A percentile compares a stretch with the other conserved stretches of the same genome.
These are phyloP conservation scores for Peromyscus melanophrys DNA, from an alignment of 2,797 vertebrate species.

Conservation along the genomic window DNA sequence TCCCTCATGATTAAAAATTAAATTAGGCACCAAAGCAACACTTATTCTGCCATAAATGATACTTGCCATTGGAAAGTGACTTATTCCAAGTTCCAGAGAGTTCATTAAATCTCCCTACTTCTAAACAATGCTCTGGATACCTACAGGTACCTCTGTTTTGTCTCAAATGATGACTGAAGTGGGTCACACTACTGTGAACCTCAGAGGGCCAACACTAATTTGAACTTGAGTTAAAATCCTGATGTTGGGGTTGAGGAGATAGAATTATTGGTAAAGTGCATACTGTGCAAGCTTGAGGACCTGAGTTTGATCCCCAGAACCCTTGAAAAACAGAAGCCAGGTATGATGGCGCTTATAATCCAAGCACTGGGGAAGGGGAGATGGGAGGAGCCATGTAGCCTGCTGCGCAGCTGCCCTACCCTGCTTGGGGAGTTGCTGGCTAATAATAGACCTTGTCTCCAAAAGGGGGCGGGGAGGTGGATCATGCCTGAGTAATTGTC, in stretches of 20 bases:
- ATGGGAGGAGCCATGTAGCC: not conserved
- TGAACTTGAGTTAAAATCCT: slow-evolving; percentile 1
- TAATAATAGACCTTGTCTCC: not conserved
- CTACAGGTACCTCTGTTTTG: not conserved
- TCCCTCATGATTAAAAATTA: not conserved
- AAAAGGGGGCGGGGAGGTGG: not conserved
- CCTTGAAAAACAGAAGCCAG: not conserved
- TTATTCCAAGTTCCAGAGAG: not conserved
- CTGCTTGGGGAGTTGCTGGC: not conserved
- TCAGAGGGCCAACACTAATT: not conserved
- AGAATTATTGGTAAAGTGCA: not conserved
- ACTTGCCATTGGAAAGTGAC: not conserved
- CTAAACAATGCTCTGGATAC: not conserved
- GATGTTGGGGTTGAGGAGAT: not conserved
- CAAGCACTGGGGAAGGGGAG: not conserved
- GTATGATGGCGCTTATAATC: not conserved
- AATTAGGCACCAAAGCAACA: not conserved
- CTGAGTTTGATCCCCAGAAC: not conserved
- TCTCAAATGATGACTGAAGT: not conserved
- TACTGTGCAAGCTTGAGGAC: not conserved
- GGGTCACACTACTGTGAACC: not conserved
- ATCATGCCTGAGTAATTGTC: not conserved
- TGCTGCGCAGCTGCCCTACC: not conserved
- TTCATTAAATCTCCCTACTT: not conserved
- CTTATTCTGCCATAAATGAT: not conserved